These are phyloP conservation scores for Motacilla tschutschensis DNA, from an alignment of 2,113 vertebrate genomes.

Conservation along the genomic window DNA sequence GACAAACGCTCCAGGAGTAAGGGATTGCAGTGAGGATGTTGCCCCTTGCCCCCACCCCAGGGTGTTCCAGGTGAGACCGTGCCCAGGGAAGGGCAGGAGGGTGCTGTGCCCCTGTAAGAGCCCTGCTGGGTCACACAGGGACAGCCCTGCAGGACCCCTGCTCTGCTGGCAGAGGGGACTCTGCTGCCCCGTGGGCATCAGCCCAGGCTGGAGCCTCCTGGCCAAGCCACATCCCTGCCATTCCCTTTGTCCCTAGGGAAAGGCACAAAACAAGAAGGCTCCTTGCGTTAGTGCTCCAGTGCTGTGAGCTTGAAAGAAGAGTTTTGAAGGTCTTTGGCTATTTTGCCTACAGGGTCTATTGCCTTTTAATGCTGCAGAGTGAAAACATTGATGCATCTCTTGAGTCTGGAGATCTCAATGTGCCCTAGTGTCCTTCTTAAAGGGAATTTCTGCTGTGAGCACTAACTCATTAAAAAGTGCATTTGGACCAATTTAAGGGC, in stretches of 20 bases:
- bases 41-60: neutral
- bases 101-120: accelerated
- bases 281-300: neutral
- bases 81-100: neutral
- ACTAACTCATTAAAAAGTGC: neutral
- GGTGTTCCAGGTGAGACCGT: neutral
- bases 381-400: neutral
- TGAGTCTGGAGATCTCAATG: neutral
- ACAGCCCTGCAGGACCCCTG: neutral
- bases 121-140: neutral
- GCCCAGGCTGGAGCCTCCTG: neutral
- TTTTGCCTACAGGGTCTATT: neutral
- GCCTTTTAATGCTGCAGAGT: neutral
- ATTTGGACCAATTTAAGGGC: neutral
- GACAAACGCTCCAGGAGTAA: neutral
- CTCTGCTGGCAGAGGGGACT: neutral
- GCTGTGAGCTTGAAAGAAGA: neutral
- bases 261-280: neutral
- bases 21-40: neutral
- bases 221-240: accelerated
- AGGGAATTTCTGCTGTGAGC: neutral
- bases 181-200: accelerated
- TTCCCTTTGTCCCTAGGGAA: neutral
- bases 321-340: neutral
- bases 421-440: neutral